Conservation (phyloP, 2,113 vertebrate species). For the Ranitomeya imitator region DNA sequence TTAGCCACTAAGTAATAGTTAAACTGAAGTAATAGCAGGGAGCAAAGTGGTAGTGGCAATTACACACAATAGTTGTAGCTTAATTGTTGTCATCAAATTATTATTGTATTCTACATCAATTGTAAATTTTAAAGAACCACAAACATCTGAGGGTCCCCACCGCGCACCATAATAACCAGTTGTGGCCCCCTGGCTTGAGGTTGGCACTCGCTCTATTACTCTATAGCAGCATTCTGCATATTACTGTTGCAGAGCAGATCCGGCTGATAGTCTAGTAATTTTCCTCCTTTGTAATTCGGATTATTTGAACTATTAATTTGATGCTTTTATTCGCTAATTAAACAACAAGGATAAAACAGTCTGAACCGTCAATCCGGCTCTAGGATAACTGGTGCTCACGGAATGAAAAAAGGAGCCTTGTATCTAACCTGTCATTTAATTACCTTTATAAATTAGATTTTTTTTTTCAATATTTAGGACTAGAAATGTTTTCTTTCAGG, state of each 20-base stretch:
- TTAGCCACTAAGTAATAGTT: not conserved
- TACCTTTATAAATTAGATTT: conserved; percentile 30
- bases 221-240: not conserved
- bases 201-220: not conserved
- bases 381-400: not conserved
- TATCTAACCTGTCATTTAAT: conserved; percentile 37
- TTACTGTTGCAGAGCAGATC: not conserved
- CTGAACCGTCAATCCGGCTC: not conserved
- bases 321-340: not conserved
- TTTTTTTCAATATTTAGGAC: conserved; percentile 22
- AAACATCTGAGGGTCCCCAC: not conserved
- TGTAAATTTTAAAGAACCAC: not conserved
- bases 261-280: not conserved
- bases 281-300: not conserved
- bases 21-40: not conserved
- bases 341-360: not conserved
- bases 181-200: not conserved
- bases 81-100: conserved; percentile 11
- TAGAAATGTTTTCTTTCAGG: not conserved
- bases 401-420: conserved; percentile 5
- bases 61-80: not conserved
- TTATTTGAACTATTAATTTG: not conserved
- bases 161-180: not conserved
- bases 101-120: not conserved
- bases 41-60: not conserved